Conservation (phyloP, 2,797 vertebrate genomes). For the Cirrhinus molitorella region DNA sequence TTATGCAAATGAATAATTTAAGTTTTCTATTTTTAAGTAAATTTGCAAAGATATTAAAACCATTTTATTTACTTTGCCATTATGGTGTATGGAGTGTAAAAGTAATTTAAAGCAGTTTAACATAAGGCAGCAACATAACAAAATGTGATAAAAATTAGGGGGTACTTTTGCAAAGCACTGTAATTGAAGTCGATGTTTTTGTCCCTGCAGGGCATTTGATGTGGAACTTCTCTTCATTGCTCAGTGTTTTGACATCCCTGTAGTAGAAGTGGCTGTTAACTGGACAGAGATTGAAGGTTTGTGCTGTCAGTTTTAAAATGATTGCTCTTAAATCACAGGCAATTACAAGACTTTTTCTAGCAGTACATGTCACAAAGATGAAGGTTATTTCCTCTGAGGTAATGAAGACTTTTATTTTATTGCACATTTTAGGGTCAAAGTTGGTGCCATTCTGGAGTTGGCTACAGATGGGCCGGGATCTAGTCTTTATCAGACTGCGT, state of each 20-base stretch:
- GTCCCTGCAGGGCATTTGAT: slow-evolving; percentile 92
- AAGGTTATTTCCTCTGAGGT: slow-evolving; percentile 16
- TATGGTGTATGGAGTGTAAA: no score
- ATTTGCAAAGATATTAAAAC: no score
- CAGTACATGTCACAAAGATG: not conserved
- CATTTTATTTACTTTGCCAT: no score
- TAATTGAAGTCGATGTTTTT: not conserved
- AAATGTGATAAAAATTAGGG: no score
- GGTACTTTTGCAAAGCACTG: no score
- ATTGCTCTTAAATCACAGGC: not conserved
- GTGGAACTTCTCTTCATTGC: slow-evolving; percentile 97
- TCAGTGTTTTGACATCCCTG: slow-evolving; percentile 90
- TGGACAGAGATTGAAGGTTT: slow-evolving; percentile 99
- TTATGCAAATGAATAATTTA: no score
- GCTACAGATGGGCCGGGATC: slow-evolving; percentile 97
- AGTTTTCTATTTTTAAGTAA: no score
- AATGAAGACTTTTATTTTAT: not conserved
- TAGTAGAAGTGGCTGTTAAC: slow-evolving; percentile 96
- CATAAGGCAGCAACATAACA: no score
- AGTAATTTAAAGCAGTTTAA: no score
- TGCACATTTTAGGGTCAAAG: slow-evolving; percentile 86
- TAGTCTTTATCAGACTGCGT: slow-evolving; percentile 93
- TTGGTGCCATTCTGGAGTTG: slow-evolving; percentile 98
- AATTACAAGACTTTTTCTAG: not conserved
- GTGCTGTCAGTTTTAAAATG: slow-evolving; percentile 45